Evolutionary conservation across 2,113 vertebrate species (phyloP).

Genomic region (human (Homo sapiens)): GRCh38 chr14:68927501-68928000

Average conservation of each 20-base stretch:
- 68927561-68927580: not conserved
- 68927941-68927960: not conserved
- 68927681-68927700: rapidly evolving
- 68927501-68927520: not conserved
- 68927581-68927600: too few species aligned
- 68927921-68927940: not conserved
- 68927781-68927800: not conserved
- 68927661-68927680: not conserved
- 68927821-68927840: not conserved
- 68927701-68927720: not conserved
- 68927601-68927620: rapidly evolving
- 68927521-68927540: not conserved
- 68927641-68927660: not conserved
- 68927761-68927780: not conserved
- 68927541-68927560: not conserved
- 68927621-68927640: not conserved
- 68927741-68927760: not conserved
- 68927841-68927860: not conserved
- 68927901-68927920: rapidly evolving
- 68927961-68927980: not conserved
- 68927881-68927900: rapidly evolving
- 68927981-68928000: not conserved
- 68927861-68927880: not conserved
- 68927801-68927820: not conserved
- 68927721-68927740: not conserved